Conservation (phyloP, 2,888 invertebrate species). For the Mayetiola destructor region DNA sequence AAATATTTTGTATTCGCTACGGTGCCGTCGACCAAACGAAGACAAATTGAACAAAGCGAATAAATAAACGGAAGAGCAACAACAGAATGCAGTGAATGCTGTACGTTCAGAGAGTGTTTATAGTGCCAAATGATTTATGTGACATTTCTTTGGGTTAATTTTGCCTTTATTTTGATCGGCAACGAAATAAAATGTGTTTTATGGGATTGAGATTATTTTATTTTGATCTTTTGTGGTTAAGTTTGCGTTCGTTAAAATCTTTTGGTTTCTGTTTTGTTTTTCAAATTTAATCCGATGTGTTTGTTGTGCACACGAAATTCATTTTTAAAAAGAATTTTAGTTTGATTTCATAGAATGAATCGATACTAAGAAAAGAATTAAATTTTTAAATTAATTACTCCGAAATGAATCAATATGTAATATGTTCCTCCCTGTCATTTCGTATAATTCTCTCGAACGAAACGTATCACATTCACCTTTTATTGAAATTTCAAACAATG, state of each 20-base stretch:
- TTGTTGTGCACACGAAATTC: too few species aligned
- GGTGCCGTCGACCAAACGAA: background rate
- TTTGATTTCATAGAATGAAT: too few species aligned
- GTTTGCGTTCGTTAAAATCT: background rate
- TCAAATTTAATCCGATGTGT: too few species aligned
- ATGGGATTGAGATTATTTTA: background rate
- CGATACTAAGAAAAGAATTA: too few species aligned
- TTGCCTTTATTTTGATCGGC: background rate
- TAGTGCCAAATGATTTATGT: constrained; percentile 13
- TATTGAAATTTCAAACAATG: too few species aligned
- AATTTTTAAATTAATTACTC: too few species aligned
- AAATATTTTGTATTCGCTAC: background rate
- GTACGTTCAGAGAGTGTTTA: background rate
- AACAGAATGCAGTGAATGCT: background rate
- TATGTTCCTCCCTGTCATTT: too few species aligned
- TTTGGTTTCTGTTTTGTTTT: too few species aligned
- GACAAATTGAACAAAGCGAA: constrained; percentile 7
- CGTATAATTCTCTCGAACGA: too few species aligned
- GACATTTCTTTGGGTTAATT: constrained; percentile 8
- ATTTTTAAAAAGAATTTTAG: too few species aligned
- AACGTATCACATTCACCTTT: too few species aligned
- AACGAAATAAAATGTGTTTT: background rate
- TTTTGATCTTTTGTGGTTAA: constrained; percentile 10
- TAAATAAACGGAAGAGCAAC: background rate
- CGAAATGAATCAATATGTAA: too few species aligned